Base-by-base conservation (phyloP, 1,140 invertebrate species). In the Trypoxylus dichotomus region DNA sequence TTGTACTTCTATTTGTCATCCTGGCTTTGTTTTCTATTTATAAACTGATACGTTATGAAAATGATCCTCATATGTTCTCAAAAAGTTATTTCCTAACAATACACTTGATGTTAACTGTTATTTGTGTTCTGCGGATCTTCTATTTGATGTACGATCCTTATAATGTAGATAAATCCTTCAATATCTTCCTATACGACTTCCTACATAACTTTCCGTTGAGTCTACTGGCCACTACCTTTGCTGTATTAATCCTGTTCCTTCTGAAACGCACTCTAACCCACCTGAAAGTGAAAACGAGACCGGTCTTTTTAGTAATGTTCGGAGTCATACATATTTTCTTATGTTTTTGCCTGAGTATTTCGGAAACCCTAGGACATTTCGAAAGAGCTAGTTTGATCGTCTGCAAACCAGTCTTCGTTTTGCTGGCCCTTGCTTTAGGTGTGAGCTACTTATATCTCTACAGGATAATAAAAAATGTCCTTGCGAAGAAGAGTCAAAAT, bases 71-170 rank as follows among this genome's bases (percentile, higher is more conserved):
- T 86, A 88, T 95, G 54, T 90, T 95, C 79, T 91, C 91, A 0
- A 93, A 94, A 81, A 93, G 92, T 19, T 96, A 96, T 85, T 97
- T 96, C 83, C 89, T 96, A 3, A 92, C 93, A 7, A 89, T 97
- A 6, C 94, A 96, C 85, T 86, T 94, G 0, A 90, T 96, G 47
- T 85, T 97, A 11, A 93, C 95, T 2, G 88, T 93, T 13, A 92
- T 96, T 10, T 96, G 95, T 80, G 89, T 93, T 5, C 87, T 95
- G 79, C 88, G 96, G 68, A 94, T 95, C 81, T 93, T 95, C 81
- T 96, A 95, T 83, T 89, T 97, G 73, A 94, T 96, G 80, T 94
- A 96, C 82, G 96, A 97, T 87, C 93, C 95, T 0, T 97, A 97
- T 83, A 97, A 97, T 82, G 91, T 94, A 7, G 91, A 92, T 77